Evolutionary conservation across 2,113 vertebrate genomes (phyloP).

Genomic region (Diadophis punctatus): DNA sequence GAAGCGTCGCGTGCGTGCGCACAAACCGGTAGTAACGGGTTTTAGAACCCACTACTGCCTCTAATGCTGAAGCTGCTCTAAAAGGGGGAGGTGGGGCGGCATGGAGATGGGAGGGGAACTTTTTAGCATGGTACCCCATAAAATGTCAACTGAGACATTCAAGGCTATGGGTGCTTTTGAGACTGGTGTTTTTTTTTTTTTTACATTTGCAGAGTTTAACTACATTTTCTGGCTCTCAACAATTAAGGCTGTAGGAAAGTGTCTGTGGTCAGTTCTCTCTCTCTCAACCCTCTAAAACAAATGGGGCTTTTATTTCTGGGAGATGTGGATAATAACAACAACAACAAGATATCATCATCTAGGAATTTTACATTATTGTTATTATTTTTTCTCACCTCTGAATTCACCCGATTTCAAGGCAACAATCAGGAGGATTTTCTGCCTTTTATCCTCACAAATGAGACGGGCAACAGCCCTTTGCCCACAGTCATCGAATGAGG

Average conservation of each 20-base stretch:
- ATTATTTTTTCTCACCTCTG: too few species aligned
- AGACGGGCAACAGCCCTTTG: not conserved
- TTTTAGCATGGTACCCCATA: not conserved
- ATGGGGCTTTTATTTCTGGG: not conserved
- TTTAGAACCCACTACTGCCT: too few species aligned
- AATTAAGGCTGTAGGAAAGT: not conserved
- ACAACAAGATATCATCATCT: not conserved
- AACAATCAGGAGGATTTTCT: too few species aligned
- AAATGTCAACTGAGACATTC: not conserved
- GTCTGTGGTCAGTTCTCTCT: not conserved
- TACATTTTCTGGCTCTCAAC: not conserved
- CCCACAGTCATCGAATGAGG: not conserved
- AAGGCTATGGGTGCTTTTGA: not conserved
- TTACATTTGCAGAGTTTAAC: not conserved
- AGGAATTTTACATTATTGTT: not conserved
- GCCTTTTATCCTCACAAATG: not conserved
- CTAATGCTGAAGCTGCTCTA: not conserved
- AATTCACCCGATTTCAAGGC: not conserved
- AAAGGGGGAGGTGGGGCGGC: not conserved
- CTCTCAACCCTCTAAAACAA: not conserved
- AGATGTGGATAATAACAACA: not conserved
- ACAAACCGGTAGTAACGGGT: too few species aligned
- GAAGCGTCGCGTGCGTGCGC: too few species aligned
- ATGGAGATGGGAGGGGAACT: not conserved
- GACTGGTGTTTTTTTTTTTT: too few species aligned